Base-by-base conservation (phyloP, 2,797 vertebrate genomes). In the Tenualosa ilisha region DNA sequence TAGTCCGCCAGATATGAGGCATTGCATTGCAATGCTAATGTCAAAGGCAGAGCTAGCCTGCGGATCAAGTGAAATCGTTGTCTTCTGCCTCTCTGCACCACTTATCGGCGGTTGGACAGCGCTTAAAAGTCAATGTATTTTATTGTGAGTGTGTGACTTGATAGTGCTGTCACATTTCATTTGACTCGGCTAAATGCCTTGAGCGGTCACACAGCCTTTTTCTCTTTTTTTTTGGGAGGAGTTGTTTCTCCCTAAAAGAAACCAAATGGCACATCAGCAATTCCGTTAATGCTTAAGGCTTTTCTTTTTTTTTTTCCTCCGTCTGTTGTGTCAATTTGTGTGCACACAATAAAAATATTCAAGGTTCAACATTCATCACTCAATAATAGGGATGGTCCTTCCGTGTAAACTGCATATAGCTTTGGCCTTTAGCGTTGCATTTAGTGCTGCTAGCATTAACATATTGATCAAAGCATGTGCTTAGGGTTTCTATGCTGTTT, bases 11-110 rank as follows among this genome's bases (percentile, higher is more conserved):
- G 89, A 87, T 85, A 43, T 37, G 56, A n/a, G 17, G 24, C 82
- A n/a, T 50, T 82, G 88, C 85, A 84, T 31, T 88, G 87, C 75
- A 84, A 84, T 87, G 84, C 84, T 87, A 84, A 88, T 88, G 85
- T 87, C 82, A 85, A 81, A 75, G 68, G 86, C 84, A 20, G 22
- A 85, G 83, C 83, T 83, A 82, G n/a, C 81, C 81, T 59, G 54
- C 82, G 15, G 46, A 86, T 86, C 56, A 82, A 83, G 79, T 75
- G 49, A 87, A 88, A 82, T 75, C 81, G 65, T 49, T 79, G 79
- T 68, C 83, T 75, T 17, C 75, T 3, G 6, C 43, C 65, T 83
- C 83, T 51, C 17, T 20, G 3, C 31, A 13, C 9, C 31, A 75
- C 68, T 75, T 75, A 75, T 75, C 68, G 40, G 68, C 17, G 31